Base-by-base conservation (phyloP, 2,888 invertebrate species). In the Emmelina monodactyla region DNA sequence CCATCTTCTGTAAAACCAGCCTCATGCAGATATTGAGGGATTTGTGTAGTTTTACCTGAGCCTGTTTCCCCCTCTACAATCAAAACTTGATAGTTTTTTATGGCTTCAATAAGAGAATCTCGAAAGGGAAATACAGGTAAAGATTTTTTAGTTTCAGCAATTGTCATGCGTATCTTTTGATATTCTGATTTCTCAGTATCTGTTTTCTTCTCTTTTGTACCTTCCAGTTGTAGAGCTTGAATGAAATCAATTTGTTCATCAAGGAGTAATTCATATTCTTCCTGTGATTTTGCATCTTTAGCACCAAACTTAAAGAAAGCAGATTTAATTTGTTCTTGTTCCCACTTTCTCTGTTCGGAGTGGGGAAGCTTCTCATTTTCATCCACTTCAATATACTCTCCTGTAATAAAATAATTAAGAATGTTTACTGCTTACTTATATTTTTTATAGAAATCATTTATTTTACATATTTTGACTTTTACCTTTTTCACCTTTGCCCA, bases 61-160 rank as follows among this genome's bases (percentile, higher is more conserved):
- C 99, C 99, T 4, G 98, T 99, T 80, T 98, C 97, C 35, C 99
- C 99, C 79, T 97, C 97, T 41, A 98, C 93, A 49, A 98, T 97
- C 14, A 98, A 76, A 44, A 95, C 85, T 73, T 94, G 93, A 70
- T 93, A 90, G 43, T 91, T 88, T 54, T 79, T 85, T n/a, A 99
- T 91, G 9, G 99, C 97, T 50, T 89, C 84, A 48, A 99, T 89
- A 14, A 99, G 82, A 58, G 93, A 89, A 29, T 93, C 85, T 59
- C 85, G 87, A 57, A 97, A 99, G 0, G 94, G 93, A 76, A 84
- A 99, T 34, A 99, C 94, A 0, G 99, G 99, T 35, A 99, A 79
- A 42, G 94, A 94, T 57, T 84, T 88, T 52, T 95, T 90, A 0
- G 95, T 95, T 78, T 99, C 98, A 53, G 91, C 89, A 45, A 99